Percentiles rank a stretch among this genome's conserved stretches.
phyloP scores from a whole-genome alignment of 1,140 invertebrate genomes.

The Gryllus bimaculatus region DNA sequence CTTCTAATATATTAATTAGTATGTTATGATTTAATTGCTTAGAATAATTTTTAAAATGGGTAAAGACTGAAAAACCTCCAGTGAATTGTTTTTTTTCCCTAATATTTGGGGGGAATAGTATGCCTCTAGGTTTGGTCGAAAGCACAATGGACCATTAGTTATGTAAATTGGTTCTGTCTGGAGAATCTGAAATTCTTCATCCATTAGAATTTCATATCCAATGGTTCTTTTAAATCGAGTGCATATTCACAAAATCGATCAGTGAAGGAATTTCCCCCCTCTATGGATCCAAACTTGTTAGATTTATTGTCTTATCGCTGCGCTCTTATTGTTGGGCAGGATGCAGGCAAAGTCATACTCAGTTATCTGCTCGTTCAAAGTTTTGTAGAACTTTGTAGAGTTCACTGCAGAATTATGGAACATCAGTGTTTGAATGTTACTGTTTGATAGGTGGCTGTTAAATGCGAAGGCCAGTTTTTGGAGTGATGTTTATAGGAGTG shows the following conservation, averaged over 20 bases:
- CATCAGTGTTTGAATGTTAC: too few relatives aligned
- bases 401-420: too few relatives aligned
- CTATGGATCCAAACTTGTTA: not conserved
- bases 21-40: not conserved
- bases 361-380: not conserved
- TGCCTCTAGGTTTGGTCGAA: not conserved
- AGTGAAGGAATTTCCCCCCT: not conserved
- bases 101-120: not conserved
- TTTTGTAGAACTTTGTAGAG: too few relatives aligned
- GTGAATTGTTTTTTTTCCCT: not conserved
- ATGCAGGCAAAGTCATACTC: not conserved
- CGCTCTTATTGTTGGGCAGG: not conserved
- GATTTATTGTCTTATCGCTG: not conserved
- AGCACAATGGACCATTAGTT: not conserved
- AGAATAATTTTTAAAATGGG: not conserved
- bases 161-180: not conserved
- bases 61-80: not conserved
- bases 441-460: too few relatives aligned
- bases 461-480: too few relatives aligned
- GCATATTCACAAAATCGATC: not conserved
- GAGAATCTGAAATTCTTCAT: not conserved
- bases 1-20: not conserved
- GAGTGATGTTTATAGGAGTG: too few relatives aligned
- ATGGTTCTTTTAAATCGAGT: not conserved
- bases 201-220: not conserved